A percentile compares a stretch with the other conserved stretches of the same genome.
Evolutionary conservation across 2,888 invertebrate species (phyloP).

Genomic region (Leptopilina myrica): DNA sequence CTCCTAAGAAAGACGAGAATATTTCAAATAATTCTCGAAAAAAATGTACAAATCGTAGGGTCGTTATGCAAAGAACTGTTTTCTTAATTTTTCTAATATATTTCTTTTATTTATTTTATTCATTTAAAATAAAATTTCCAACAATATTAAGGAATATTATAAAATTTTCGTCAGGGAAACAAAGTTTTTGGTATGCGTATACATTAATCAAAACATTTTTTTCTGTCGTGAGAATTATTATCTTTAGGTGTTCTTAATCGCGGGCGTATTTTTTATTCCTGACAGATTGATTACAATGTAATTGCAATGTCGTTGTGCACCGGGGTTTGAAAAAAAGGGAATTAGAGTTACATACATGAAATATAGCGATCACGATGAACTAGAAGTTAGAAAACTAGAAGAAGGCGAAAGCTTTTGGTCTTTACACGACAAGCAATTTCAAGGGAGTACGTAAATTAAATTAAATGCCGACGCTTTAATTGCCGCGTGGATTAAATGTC

Average conservation of each 20-base stretch:
- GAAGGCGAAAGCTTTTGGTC: conserved; percentile 11
- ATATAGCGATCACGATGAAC: conserved; percentile 21
- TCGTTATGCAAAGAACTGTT: no score
- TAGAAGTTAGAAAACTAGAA: conserved; percentile 19
- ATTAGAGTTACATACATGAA: conserved; percentile 5
- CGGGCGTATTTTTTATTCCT: conserved; percentile 27
- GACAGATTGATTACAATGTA: conserved; percentile 61
- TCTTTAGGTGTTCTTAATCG: conserved; percentile 31
- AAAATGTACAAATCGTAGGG: no score
- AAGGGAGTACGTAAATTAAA: conserved; percentile 37
- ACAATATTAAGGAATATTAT: no score
- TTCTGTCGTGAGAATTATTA: not conserved
- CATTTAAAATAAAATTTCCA: no score
- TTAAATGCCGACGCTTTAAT: conserved; percentile 39
- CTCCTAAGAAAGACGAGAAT: no score
- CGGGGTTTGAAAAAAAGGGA: conserved; percentile 41
- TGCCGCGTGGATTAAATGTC: conserved; percentile 39
- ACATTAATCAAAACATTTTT: not conserved
- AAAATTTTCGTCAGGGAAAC: not conserved
- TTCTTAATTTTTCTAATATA: no score
- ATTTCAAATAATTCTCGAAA: no score
- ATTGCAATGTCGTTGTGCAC: conserved; percentile 62
- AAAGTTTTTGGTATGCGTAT: not conserved
- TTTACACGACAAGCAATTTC: conserved; percentile 39
- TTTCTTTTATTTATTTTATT: no score